Evolutionary conservation across 2,888 invertebrate genomes (phyloP).

Genomic region (Campopleginae sp.): DNA sequence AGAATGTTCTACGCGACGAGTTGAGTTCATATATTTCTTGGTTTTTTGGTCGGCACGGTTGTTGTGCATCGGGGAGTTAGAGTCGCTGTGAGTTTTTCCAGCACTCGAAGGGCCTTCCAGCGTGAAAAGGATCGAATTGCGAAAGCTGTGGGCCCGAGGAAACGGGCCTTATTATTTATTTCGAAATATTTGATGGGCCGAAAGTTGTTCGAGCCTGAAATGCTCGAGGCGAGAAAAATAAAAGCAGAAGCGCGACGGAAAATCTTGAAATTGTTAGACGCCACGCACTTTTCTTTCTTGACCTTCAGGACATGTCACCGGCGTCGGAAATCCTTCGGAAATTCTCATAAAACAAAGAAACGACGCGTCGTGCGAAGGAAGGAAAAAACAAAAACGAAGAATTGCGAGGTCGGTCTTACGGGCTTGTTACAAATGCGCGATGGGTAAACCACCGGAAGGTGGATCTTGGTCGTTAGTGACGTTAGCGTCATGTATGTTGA

Average conservation of each 20-base stretch:
- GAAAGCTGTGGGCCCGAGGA: not conserved
- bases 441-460: conserved; percentile 81
- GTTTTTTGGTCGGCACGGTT: not conserved
- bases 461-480: conserved; percentile 74
- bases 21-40: not conserved
- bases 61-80: not conserved
- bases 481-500: conserved; percentile 65
- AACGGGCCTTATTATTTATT: conserved; percentile 7
- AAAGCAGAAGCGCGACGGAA: conserved; percentile 19
- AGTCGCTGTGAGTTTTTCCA: not conserved
- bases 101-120: not conserved
- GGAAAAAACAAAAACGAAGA: conserved; percentile 9
- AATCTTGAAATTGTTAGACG: not conserved
- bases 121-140: not conserved
- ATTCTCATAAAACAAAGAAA: conserved; percentile 35
- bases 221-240: conserved; percentile 14
- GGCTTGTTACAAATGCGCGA: conserved; percentile 79
- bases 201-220: conserved; percentile 8
- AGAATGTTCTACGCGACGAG: not conserved
- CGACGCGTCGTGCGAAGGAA: no score
- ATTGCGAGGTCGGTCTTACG: not conserved
- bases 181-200: conserved; percentile 18
- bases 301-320: conserved; percentile 60
- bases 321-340: conserved; percentile 35
- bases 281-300: conserved; percentile 23